These are phyloP conservation scores for Peromyscus eremicus DNA, from an alignment of 2,797 vertebrate species.

Conservation along the genomic window DNA sequence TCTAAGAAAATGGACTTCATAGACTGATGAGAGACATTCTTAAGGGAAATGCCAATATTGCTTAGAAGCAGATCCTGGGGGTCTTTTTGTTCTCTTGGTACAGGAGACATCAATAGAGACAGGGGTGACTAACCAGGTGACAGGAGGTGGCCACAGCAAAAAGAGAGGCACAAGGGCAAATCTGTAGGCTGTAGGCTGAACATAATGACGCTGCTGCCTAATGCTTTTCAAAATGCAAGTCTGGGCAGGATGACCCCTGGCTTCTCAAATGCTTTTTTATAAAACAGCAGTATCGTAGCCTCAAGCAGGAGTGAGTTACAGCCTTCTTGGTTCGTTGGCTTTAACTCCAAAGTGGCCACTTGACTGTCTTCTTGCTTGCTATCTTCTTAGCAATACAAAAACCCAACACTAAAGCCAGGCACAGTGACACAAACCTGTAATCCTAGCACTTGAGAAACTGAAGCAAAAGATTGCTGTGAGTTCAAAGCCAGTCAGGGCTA, in stretches of 20 bases:
- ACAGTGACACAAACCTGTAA: not conserved
- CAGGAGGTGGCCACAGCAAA: not conserved
- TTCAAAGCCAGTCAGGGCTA: not conserved
- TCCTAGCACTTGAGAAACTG: not conserved
- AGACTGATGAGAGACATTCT: not conserved
- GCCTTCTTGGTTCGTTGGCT: not conserved
- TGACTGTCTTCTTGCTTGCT: not conserved
- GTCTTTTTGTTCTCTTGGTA: not conserved
- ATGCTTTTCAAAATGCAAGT: conserved; percentile 73
- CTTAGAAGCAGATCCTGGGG: not conserved
- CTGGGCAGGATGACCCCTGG: conserved; percentile 74
- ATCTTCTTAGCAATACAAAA: not conserved
- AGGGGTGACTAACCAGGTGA: not conserved
- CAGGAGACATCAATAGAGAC: not conserved
- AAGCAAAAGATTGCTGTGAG: not conserved
- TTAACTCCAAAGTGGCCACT: conserved; percentile 66
- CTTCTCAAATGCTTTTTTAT: conserved; percentile 70
- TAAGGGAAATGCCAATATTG: not conserved
- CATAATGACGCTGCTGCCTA: conserved; percentile 1
- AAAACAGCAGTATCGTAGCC: conserved; percentile 76
- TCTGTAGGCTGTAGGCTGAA: not conserved
- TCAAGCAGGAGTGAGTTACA: conserved; percentile 54
- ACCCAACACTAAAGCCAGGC: not conserved
- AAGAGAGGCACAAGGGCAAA: not conserved
- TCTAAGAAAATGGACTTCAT: not conserved